Evolutionary conservation across 2,797 vertebrate genomes (phyloP).

Genomic region (Pangasius larnaudii): DNA sequence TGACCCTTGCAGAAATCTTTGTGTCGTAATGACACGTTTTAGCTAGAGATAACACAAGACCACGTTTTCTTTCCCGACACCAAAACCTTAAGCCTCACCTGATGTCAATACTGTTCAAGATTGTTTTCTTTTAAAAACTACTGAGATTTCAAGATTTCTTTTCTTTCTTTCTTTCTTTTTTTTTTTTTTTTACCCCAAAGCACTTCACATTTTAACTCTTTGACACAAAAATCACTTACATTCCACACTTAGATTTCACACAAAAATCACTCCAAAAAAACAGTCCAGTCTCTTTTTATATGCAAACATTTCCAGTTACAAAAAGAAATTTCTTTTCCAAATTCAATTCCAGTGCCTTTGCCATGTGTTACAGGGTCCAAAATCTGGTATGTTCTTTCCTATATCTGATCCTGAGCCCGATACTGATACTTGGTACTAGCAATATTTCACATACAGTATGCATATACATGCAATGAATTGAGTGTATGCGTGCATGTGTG

Average conservation of each 20-base stretch:
- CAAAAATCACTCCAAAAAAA: no score
- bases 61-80: neutral
- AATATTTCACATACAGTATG: neutral
- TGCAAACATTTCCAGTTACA: neutral
- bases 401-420: no score
- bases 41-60: neutral
- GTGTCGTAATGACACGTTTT: neutral
- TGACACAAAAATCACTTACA: neutral
- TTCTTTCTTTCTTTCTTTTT: no score
- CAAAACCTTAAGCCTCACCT: neutral
- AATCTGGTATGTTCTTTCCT: neutral
- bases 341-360: no score
- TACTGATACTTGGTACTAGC: no score
- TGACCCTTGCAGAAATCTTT: neutral
- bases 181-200: no score
- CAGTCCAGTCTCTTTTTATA: neutral
- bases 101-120: neutral
- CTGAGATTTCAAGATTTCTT: no score
- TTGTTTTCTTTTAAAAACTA: no score
- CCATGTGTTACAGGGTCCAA: no score
- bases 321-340: no score
- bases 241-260: no score
- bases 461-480: neutral
- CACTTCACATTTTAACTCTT: neutral
- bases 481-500: neutral